Conservation (phyloP, 2,113 vertebrate genomes). For the Sorex araneus region DNA sequence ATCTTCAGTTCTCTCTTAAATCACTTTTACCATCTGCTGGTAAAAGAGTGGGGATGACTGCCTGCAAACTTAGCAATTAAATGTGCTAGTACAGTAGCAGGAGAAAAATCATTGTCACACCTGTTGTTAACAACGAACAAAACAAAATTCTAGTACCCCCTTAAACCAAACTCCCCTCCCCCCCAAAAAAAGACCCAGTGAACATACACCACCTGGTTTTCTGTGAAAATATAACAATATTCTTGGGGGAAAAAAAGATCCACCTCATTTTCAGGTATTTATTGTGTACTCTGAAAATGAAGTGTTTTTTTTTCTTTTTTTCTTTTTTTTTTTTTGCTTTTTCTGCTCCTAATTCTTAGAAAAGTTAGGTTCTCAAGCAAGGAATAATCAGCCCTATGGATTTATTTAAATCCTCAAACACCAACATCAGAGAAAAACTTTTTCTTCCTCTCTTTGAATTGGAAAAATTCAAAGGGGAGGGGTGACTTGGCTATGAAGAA, state of each 20-base stretch:
- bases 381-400: conserved; percentile 36
- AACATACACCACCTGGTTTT: conserved; percentile 81
- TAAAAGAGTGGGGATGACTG: conserved; percentile 75
- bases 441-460: conserved; percentile 30
- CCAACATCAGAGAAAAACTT: neutral
- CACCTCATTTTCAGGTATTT: conserved; percentile 61
- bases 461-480: neutral
- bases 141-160: conserved; percentile 72
- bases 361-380: conserved; percentile 61
- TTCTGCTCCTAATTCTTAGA: conserved; percentile 41
- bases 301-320: neutral
- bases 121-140: conserved; percentile 80
- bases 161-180: neutral
- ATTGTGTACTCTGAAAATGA: conserved; percentile 56
- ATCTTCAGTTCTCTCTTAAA: conserved; percentile 81
- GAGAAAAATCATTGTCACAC: conserved; percentile 80
- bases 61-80: conserved; percentile 86
- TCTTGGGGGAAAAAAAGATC: neutral
- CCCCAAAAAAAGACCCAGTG: neutral
- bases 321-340: too few species aligned
- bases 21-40: conserved; percentile 86
- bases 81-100: conserved; percentile 83
- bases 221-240: conserved; percentile 76
- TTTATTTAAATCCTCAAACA: neutral
- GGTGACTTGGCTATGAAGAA: neutral